These are phyloP conservation scores for Acropternis orthonyx DNA, from an alignment of 2,797 vertebrate species.

Conservation along the genomic window DNA sequence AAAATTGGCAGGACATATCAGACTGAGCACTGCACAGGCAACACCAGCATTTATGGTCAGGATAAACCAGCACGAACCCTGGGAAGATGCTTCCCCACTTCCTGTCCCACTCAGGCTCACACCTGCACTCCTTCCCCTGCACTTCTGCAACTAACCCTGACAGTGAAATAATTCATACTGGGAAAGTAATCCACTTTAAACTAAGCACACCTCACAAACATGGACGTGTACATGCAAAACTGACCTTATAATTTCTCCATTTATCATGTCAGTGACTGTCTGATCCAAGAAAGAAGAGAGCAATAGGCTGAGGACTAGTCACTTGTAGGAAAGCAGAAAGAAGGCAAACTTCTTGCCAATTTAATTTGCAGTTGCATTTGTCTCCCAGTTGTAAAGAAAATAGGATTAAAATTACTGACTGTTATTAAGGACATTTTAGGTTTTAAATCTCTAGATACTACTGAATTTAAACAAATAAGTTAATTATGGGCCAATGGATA, in stretches of 20 bases:
- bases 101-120: background rate
- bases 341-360: background rate
- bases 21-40: background rate
- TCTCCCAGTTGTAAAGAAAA: background rate
- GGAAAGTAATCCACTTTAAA: background rate
- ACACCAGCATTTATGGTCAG: background rate
- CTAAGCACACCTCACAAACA: background rate
- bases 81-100: background rate
- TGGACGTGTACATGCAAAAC: fast-evolving
- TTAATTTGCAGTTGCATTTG: background rate
- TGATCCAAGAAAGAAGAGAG: background rate
- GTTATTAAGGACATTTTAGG: background rate
- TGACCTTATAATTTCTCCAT: background rate
- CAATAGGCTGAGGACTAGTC: background rate
- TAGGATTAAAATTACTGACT: background rate
- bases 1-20: background rate
- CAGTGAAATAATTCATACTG: background rate
- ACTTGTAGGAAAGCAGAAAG: background rate
- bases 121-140: background rate
- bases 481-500: background rate
- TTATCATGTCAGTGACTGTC: background rate
- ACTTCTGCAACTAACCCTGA: fast-evolving
- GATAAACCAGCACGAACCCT: background rate
- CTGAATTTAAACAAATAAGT: background rate
- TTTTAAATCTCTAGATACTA: background rate